Evolutionary conservation across 1,140 invertebrate species (phyloP), one percentile per base, ranked within the genome.

Genomic region (Drosophila mojavensis): DNA sequence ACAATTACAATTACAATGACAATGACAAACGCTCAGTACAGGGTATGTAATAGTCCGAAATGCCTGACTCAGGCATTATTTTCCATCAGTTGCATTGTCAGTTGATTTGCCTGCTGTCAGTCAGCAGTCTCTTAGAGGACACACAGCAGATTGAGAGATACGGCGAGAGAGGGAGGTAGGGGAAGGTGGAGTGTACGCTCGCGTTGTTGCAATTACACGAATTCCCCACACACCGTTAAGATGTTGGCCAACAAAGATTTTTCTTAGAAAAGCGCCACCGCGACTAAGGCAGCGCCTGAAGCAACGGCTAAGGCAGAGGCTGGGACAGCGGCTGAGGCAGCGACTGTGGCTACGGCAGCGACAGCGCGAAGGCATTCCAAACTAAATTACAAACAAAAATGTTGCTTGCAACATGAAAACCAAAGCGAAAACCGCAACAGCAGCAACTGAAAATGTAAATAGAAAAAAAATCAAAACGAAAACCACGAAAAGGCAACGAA

Each of bases 381-480:
- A 86, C 62, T 88, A 86, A 86, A 86, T 86, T 86, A 88, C 83
- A 82, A 86, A 79, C 83, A 86, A 86, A 86, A 86, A 86, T 86
- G 83, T 88, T 86, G 82, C 81, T 71, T 61, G 73, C 63, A 79
- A 72, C 66, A 72, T 76, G 78, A 39, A 72, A 76, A 68, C 64
- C 68, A 79, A 86, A 82, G 79, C 83, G 83, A 68, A 88, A 86
- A 82, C 83, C 83, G 60, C 82, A 86, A 81, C 82, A 78, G 78
- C 78, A 78, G 45, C 78, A 81, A 62, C 66, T 68, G 59, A 84
- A 84, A 84, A 84, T 84, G 73, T 80, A 81, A 86, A 79, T 82
- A 86, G 61, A 67, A 80, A 73, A 24, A 63, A 67, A 64, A 48
- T 3, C 2, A 33, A 45, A 54, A 33, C 33, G 33, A 33, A 33